phyloP scores from a whole-genome alignment of 2,113 vertebrate species.

The Triplophysa rosa region DNA sequence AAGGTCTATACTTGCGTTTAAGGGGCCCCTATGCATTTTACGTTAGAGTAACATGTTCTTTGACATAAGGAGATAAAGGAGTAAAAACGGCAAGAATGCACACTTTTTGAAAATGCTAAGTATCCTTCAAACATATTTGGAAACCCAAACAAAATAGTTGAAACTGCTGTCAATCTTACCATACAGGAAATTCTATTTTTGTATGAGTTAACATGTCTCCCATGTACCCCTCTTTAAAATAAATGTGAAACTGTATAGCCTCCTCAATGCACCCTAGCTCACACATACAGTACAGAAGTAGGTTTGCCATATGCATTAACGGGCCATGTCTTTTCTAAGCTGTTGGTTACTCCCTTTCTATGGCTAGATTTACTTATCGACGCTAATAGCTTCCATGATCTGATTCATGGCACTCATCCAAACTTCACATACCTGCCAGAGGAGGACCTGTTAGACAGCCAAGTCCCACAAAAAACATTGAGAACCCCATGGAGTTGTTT shows the following conservation, averaged over 20 bases:
- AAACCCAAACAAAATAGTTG: not conserved
- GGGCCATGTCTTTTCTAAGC: slow-evolving; percentile 10
- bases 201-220: slow-evolving; percentile 25
- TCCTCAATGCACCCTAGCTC: not conserved
- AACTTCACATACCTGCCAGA: slow-evolving; percentile 81
- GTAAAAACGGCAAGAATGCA: not conserved
- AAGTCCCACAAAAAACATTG: slow-evolving; percentile 86
- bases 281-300: slow-evolving; percentile 11
- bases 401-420: not conserved
- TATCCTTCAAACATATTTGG: not conserved
- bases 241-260: slow-evolving; percentile 32
- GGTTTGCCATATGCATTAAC: not conserved
- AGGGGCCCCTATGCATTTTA: slow-evolving; percentile 27
- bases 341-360: not conserved
- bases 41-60: not conserved
- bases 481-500: slow-evolving; percentile 86
- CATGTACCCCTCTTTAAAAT: slow-evolving; percentile 26
- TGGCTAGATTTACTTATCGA: not conserved
- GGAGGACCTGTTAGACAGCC: slow-evolving; percentile 87
- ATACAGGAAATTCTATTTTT: slow-evolving; percentile 21
- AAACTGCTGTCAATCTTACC: not conserved
- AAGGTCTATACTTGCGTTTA: slow-evolving; percentile 35
- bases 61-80: not conserved
- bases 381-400: not conserved
- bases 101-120: not conserved